Base-by-base conservation (phyloP, 2,113 vertebrate species). In the Chlamydotis undulata region DNA sequence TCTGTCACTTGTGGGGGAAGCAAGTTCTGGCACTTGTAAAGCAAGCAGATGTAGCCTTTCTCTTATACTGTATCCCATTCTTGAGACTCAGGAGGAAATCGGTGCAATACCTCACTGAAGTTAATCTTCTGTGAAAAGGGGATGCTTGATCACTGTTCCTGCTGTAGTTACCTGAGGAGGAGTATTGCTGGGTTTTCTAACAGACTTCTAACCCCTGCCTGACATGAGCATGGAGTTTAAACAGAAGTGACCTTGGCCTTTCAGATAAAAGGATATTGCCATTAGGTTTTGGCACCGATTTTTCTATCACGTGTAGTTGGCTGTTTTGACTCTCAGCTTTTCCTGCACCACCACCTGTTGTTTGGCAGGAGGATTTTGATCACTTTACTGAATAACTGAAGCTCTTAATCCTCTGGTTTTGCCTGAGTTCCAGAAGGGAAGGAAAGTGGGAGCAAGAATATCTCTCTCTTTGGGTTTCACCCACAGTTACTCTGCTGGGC, bases 131-230 rank as follows among this genome's bases (percentile, higher is more conserved):
- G 63, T 56, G 35, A 2, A 22, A 78, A 52, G 3, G 18, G 55
- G 6, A 11, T 2, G 1, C 64, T 57, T 61, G 14, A 10, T 59
- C 25, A 2, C 49, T 6, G 37, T 3, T 65, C 10, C 0, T 18
- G 14, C 43, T 31, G 3, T 5, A 7, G 24, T 2, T 19, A 8
- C 10, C 33, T 60, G 11, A 7, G 37, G 13, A n/a, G 14, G 25
- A 47, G 8, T 24, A 39, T 47, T 82, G 29, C 21, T 78, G 16
- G 6, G 16, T 81, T 45, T 69, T 33, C 55, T 69, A 24, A 4
- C 10, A 23, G 4, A 28, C 12, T 10, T 21, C 10, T 52, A 13
- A 24, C 39, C 41, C 19, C 47, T 65, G 60, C 25, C 39, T 67
- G 49, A 6, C 2, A 1, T 15, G 6, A 37, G 19, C 7, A 3